Evolutionary conservation across 2,113 vertebrate species (phyloP).

Genomic region (Nerophis ophidion): DNA sequence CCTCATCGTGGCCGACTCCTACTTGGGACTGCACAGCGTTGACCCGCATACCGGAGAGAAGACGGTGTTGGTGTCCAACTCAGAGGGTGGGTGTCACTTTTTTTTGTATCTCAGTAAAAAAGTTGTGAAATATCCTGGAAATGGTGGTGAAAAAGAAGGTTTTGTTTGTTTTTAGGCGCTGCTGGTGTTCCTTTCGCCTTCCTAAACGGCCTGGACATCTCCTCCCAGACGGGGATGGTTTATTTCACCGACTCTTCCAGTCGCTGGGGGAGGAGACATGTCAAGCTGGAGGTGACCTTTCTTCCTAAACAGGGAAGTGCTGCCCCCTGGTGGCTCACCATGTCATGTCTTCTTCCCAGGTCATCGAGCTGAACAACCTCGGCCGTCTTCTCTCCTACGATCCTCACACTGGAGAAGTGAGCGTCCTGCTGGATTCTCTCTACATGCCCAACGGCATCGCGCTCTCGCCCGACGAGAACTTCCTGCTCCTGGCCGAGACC

Average conservation of each 20-base stretch:
- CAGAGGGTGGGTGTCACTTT: constrained; percentile 42
- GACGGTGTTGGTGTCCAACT: constrained; percentile 53
- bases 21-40: constrained; percentile 64
- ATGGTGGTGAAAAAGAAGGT: no score
- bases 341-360: constrained; percentile 38
- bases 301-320: no score
- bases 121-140: background rate
- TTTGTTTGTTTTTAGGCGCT: constrained; percentile 42
- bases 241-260: constrained; percentile 74
- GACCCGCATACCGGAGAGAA: constrained; percentile 62
- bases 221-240: constrained; percentile 56
- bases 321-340: background rate
- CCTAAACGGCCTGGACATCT: constrained; percentile 70
- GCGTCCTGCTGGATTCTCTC: constrained; percentile 58
- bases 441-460: constrained; percentile 71
- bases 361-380: constrained; percentile 66
- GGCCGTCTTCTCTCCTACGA: constrained; percentile 62
- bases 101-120: background rate
- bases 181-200: constrained; percentile 66
- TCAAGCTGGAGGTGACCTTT: constrained; percentile 63
- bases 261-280: constrained; percentile 68
- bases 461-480: constrained; percentile 58
- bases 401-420: constrained; percentile 38
- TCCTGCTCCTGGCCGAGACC: constrained; percentile 68
- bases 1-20: constrained; percentile 68